Base-by-base conservation (phyloP, 2,888 invertebrate species). In the Mesoligia furuncula region DNA sequence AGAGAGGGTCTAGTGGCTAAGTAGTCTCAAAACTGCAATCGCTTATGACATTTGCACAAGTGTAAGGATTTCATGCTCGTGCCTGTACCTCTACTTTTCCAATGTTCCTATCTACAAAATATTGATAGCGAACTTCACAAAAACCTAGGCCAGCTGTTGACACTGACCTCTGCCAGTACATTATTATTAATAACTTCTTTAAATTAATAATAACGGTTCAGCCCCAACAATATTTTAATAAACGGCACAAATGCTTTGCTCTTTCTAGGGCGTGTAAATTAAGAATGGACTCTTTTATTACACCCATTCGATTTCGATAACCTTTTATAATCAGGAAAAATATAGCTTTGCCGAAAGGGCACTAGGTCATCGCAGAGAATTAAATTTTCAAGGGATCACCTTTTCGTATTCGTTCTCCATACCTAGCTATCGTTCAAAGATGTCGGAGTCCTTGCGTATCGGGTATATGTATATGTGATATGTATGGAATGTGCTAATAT, bases 181-280 rank as follows among this genome's bases (percentile, higher is more conserved):
- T 77, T 42, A 62, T 77, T 42, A 68, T 61, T 69, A 51, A 79
- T 69, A 48, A 24, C 48, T 77, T 39, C 17, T 61, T 36, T 36
- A 36, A 36, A 36, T 36, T 36, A 31, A 36, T 36, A 36, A 36
- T 36, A 36, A 51, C 59, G 70, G 20, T 69, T 15, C 17, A 42
- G 17, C 11, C 42, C 13, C 20, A 80, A 54, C 17, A 27, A 57
- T 39, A 64, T 64, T 75, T 57, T 57, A 31, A 73, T 36, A 57
- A 57, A 57, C 39, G 11, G 17, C 39, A 59, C 31, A 15, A 48
- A 79, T 39, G 59, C 27, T 79, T 39, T 13, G 11, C 27, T 2
- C 24, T 9, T 27, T 71, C n/a, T 62, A 62, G 27, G 27, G 31
- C 15, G 48, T 42, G 17, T 54, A 54, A 81, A 66, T 75, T 81